phyloP scores from a whole-genome alignment of 2,888 invertebrate genomes.

The Pristionchus mayeri region DNA sequence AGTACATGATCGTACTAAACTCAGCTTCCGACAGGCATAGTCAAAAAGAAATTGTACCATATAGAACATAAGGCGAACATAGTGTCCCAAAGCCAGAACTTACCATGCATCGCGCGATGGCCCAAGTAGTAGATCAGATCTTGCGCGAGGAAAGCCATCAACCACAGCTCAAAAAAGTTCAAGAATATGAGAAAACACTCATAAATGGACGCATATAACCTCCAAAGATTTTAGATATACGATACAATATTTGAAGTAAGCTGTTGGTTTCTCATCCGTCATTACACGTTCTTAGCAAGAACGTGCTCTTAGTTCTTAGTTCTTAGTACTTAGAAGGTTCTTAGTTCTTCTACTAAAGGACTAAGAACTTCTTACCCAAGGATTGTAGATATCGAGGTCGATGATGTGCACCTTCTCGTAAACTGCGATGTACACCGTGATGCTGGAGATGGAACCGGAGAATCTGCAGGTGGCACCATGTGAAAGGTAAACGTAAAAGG shows the following conservation, averaged over 20 bases:
- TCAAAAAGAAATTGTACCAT: too few species aligned
- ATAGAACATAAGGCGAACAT: too few species aligned
- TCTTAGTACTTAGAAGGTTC: too few species aligned
- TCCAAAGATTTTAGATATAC: too few species aligned
- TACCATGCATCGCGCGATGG: slow-evolving; percentile 90
- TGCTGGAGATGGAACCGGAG: slow-evolving; percentile 57
- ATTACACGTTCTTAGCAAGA: too few species aligned
- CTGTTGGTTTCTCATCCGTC: too few species aligned
- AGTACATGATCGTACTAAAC: too few species aligned
- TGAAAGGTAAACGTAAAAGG: too few species aligned
- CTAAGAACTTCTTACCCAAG: slow-evolving; percentile 80
- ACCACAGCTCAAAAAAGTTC: slow-evolving; percentile 81
- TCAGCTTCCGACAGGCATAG: too few species aligned
- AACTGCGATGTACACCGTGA: slow-evolving; percentile 80
- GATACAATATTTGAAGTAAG: too few species aligned
- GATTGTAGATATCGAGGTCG: slow-evolving; percentile 83
- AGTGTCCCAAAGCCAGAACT: not conserved
- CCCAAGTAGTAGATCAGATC: slow-evolving; percentile 92
- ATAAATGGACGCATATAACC: too few species aligned
- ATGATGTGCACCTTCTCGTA: slow-evolving; percentile 84
- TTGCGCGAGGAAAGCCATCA: slow-evolving; percentile 85
- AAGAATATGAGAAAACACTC: slow-evolving; percentile 51
- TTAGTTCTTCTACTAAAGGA: too few species aligned
- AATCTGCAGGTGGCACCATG: slow-evolving; percentile 49
- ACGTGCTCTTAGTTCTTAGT: slow-evolving; percentile 79